phyloP scores from a whole-genome alignment of 2,113 vertebrate genomes.

The Callithrix jacchus region DNA sequence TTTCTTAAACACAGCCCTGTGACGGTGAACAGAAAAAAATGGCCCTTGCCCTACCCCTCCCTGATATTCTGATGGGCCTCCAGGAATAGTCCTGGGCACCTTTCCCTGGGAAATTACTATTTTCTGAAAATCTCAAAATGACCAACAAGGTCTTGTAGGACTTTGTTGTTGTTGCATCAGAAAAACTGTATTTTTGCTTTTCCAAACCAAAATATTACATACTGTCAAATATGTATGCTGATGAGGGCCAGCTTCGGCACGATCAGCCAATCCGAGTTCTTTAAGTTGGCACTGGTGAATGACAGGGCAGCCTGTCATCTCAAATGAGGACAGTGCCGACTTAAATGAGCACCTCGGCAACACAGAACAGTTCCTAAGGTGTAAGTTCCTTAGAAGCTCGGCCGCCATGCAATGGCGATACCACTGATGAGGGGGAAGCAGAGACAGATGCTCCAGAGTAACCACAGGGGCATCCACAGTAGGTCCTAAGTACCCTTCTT shows the following conservation, averaged over 20 bases:
- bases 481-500: background rate
- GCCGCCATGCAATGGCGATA: background rate
- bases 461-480: fast-evolving
- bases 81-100: background rate
- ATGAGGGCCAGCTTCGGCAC: background rate
- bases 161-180: background rate
- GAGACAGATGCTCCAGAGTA: background rate
- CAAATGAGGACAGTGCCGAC: too few relatives aligned
- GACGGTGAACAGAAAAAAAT: background rate
- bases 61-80: too few relatives aligned
- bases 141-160: background rate
- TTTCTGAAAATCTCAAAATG: background rate
- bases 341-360: background rate
- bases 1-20: background rate
- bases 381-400: background rate
- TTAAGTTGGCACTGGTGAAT: background rate
- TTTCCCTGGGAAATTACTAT: background rate
- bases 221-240: background rate
- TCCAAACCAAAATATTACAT: background rate
- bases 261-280: fast-evolving
- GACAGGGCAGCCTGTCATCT: too few relatives aligned
- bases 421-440: background rate
- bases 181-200: background rate
- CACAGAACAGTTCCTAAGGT: background rate
- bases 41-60: too few relatives aligned